A percentile compares a stretch with the other conserved stretches of the same genome.
These are phyloP conservation scores for Tyto alba DNA, from an alignment of 2,113 vertebrate genomes.

Conservation along the genomic window DNA sequence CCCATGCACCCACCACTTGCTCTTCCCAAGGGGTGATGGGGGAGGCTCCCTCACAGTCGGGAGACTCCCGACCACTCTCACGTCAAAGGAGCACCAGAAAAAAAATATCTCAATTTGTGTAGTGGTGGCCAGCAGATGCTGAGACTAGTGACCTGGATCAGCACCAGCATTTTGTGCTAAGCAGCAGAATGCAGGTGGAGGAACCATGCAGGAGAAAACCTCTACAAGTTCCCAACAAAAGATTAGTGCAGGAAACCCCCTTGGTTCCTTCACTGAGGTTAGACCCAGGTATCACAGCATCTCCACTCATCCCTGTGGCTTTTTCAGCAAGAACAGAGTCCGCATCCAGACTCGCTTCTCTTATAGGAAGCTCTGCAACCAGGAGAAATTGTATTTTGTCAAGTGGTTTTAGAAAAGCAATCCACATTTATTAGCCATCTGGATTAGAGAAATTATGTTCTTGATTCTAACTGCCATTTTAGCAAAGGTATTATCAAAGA, in stretches of 20 bases:
- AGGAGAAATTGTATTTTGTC: not conserved
- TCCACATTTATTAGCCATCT: constrained; percentile 33
- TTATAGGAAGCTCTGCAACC: not conserved
- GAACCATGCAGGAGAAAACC: not conserved
- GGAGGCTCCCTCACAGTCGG: not conserved
- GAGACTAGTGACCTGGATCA: not conserved
- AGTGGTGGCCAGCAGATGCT: not conserved
- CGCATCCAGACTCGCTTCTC: not conserved
- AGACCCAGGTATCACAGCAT: not conserved
- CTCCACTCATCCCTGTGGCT: not conserved
- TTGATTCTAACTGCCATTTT: constrained; percentile 1
- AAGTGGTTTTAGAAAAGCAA: constrained; percentile 30
- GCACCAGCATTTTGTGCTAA: not conserved
- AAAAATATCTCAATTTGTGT: not conserved
- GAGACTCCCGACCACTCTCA: not conserved
- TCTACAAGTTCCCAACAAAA: rapidly evolving
- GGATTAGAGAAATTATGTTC: constrained; percentile 29
- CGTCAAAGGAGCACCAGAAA: not conserved
- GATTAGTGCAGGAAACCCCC: not conserved
- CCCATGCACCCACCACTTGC: not conserved
- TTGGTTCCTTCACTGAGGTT: not conserved
- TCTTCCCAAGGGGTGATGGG: not conserved
- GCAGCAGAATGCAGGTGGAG: not conserved
- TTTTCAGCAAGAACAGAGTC: not conserved
- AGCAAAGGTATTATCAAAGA: not conserved